Base-by-base conservation (phyloP, 1,140 invertebrate genomes). In the Drosophila setifemur region DNA sequence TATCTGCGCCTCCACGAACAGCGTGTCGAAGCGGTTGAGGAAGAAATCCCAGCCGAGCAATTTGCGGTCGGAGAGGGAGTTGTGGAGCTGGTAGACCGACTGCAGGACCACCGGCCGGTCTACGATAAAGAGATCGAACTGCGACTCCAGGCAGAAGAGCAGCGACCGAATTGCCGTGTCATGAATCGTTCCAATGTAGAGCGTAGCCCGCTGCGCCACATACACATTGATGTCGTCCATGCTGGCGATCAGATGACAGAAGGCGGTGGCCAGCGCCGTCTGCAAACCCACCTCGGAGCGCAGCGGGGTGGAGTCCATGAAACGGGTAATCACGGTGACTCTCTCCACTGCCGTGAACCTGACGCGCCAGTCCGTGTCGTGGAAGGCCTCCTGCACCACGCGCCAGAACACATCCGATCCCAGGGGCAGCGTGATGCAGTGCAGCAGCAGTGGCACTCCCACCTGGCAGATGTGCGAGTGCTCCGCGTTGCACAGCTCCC, bases 41-140 rank as follows among this genome's bases (percentile, higher is more conserved):
- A 99, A 99, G 92, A 99, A 99, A 55, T 99, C 97, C 98, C 98
- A 99, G 1, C 95, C 95, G 4, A 99, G 92, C 60, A 99, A 96
- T 68, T 95, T 94, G 29, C 97, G 92, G 88, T 99, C 97, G 61
- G 95, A 96, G 2, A 99, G 92, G 4, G 96, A 95, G 88, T 98
- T 98, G 83, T 98, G 96, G 1, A 99, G 92, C 88, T 99, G 96
- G 91, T 98, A 97, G 11, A 99, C 93, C 0, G 96, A 96, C 90
- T 99, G 97, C n/a, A 99, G 93, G 23, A 99, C 97, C 93, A 99
- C 96, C 1, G 98, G 97, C 25, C 99, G 93, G 90, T 99, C 99
- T 26, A 97, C 94, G 52, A 99, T 98, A 39, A 99, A 97, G 26
- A 96, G 92, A 91, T 98, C 97, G 91, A 98, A 98, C 92, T 98